Evolutionary conservation across 2,113 vertebrate genomes (phyloP).

Genomic region (Pao palembangensis): DNA sequence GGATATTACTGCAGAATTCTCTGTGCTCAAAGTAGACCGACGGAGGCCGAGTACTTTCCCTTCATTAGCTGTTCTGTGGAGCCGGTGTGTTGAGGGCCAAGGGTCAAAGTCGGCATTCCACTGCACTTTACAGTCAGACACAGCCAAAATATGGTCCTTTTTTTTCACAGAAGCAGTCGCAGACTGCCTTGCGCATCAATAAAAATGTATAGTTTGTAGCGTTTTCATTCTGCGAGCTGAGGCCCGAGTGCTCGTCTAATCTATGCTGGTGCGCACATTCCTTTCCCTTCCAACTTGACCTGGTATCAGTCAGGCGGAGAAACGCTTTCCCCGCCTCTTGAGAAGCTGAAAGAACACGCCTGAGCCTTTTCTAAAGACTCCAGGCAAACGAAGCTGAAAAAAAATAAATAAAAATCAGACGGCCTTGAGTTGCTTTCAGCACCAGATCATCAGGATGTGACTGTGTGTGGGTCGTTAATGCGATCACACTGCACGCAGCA

Average conservation of each 20-base stretch:
- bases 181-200: slow-evolving; percentile 43
- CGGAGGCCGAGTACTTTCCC: slow-evolving; percentile 62
- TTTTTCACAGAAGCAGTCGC: slow-evolving; percentile 38
- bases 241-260: slow-evolving; percentile 39
- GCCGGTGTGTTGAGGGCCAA: slow-evolving; percentile 58
- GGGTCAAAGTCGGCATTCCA: slow-evolving; percentile 50
- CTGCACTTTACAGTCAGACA: slow-evolving; percentile 50
- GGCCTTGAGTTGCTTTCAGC: slow-evolving; percentile 62
- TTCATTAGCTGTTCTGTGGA: slow-evolving; percentile 67
- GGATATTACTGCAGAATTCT: slow-evolving; percentile 46
- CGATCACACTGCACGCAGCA: slow-evolving; percentile 44
- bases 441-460: slow-evolving; percentile 76
- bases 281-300: slow-evolving; percentile 64
- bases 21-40: slow-evolving; percentile 47
- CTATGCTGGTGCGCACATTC: slow-evolving; percentile 39
- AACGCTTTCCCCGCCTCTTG: slow-evolving; percentile 51
- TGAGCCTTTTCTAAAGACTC: slow-evolving; percentile 56
- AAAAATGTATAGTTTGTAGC: slow-evolving; percentile 56
- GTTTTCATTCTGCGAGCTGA: slow-evolving; percentile 46
- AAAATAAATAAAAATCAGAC: slow-evolving; percentile 27
- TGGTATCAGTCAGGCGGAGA: slow-evolving; percentile 55
- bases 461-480: slow-evolving; percentile 48
- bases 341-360: slow-evolving; percentile 61
- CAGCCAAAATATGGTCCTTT: slow-evolving; percentile 42
- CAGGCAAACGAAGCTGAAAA: slow-evolving; percentile 56